Base-by-base conservation (phyloP, 2,113 vertebrate genomes). In the Neolamprologus cancellatus region DNA sequence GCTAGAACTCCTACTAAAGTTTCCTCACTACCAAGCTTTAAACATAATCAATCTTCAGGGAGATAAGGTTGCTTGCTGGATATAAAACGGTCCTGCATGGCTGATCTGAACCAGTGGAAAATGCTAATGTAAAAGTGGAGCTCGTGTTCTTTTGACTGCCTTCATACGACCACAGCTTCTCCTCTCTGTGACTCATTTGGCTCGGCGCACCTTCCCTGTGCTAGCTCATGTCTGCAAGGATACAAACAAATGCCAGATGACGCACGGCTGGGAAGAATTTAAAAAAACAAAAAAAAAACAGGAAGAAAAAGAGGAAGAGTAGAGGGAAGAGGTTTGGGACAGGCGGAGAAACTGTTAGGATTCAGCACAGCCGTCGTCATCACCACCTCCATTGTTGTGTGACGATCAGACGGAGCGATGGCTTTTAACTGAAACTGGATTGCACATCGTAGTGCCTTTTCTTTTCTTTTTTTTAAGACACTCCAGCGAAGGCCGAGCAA, bases 371-470 rank as follows among this genome's bases (percentile, higher is more conserved):
- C 83, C 44, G 17, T 44, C 20, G 7, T 15, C 10, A 6, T 44
- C 28, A 9, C 5, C 7, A 2, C 13, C 20, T 39, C 6, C 46
- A 20, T 11, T n/a, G 79, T 34, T 82, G 64, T 39, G 59, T 71
- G 79, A 86, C 86, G 87, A 91, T 90, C 87, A 91, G 64, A 93
- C 66, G 74, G 54, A 91, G 84, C 39, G 64, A 83, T 91, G 90
- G 36, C 78, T 88, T 84, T 93, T 92, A 95, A 88, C 55, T 52
- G 34, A 57, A 41, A 39, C 82, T 88, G 93, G 90, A 92, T 94
- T 87, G 88, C 85, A 81, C 71, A 89, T 90, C 89, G 87, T 93
- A 79, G 84, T 81, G 84, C 79, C 50, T 84, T 86, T 85, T 17
- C 39, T 71, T 44, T 46, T 17, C 23, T 71, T 64, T 48, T 28